These are phyloP conservation scores for Rhinoptilus africanus DNA, from an alignment of 2,113 vertebrate species.

Conservation along the genomic window DNA sequence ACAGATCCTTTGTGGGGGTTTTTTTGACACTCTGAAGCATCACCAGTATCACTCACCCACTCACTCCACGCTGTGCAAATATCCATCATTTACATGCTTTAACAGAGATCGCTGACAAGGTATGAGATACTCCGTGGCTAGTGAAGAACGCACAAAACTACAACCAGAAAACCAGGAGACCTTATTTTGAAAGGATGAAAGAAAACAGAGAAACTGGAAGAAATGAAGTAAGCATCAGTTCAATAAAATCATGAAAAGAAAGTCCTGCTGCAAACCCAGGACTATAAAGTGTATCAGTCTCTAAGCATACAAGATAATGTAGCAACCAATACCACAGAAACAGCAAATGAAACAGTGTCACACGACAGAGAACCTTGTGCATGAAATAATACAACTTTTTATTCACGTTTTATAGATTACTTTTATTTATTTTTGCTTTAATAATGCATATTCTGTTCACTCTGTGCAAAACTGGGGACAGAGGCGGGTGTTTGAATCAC, in stretches of 20 bases:
- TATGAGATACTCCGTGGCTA: neutral
- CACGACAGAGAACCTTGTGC: conserved; percentile 46
- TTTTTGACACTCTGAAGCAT: neutral
- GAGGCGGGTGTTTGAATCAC: conserved; percentile 69
- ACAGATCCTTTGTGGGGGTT: neutral
- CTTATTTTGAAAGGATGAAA: conserved; percentile 50
- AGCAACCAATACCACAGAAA: conserved; percentile 46
- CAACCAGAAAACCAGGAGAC: neutral
- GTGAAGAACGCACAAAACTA: neutral
- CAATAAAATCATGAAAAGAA: conserved; percentile 25
- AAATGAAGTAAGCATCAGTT: conserved; percentile 51
- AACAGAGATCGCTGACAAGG: conserved; percentile 50
- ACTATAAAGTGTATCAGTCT: neutral
- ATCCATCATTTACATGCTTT: conserved; percentile 27
- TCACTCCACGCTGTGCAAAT: conserved; percentile 41
- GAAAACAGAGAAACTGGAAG: conserved; percentile 39
- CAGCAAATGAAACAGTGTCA: conserved; percentile 61
- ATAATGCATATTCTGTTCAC: conserved; percentile 81
- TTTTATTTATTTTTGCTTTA: conserved; percentile 82
- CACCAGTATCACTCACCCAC: conserved; percentile 4
- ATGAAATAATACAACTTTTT: conserved; percentile 78
- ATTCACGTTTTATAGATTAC: conserved; percentile 73
- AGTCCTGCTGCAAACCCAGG: neutral
- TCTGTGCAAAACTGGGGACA: conserved; percentile 76
- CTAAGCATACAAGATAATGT: conserved; percentile 35